These are phyloP conservation scores for Oscarella lobularis DNA, from an alignment of 37 sponge, comb jelly and placozoan species.

Conservation along the genomic window DNA sequence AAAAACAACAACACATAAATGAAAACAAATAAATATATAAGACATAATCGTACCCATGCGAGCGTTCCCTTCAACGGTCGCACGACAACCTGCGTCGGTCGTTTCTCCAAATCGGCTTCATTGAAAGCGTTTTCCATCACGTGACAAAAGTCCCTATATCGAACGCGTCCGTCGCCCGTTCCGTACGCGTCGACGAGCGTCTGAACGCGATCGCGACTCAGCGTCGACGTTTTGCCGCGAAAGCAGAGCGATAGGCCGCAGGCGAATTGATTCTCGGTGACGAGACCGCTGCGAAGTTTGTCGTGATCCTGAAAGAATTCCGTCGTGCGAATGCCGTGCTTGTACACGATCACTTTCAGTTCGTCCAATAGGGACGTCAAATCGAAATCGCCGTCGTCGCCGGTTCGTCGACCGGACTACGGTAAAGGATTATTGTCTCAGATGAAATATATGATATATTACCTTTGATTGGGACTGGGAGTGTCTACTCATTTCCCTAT, in stretches of 20 bases:
- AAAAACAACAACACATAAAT: no score
- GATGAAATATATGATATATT: no score
- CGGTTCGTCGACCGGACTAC: no score
- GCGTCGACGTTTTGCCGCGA: slow-evolving; percentile 38
- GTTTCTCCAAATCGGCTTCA: slow-evolving; percentile 72
- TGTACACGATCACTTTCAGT: slow-evolving; percentile 70
- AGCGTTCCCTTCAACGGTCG: slow-evolving; percentile 68
- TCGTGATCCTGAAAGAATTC: slow-evolving; percentile 90
- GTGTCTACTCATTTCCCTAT: no score
- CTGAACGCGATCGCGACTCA: slow-evolving; percentile 51
- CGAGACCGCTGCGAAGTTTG: slow-evolving; percentile 70
- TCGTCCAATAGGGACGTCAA: no score
- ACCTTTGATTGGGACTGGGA: no score
- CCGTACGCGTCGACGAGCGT: slow-evolving; percentile 39
- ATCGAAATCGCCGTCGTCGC: no score
- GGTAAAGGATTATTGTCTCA: no score
- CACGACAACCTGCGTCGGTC: slow-evolving; percentile 42
- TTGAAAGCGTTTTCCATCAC: slow-evolving; percentile 85
- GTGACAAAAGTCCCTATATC: slow-evolving; percentile 74
- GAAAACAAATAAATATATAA: slow-evolving; percentile 6
- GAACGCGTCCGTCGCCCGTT: slow-evolving; percentile 47
- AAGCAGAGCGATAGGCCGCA: slow-evolving; percentile 56
- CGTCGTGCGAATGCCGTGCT: slow-evolving; percentile 80
- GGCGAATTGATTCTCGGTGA: slow-evolving; percentile 87
- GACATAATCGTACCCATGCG: slow-evolving; percentile 22